Conservation (phyloP, 2,888 invertebrate genomes). For the Andrena hattorfiana region DNA sequence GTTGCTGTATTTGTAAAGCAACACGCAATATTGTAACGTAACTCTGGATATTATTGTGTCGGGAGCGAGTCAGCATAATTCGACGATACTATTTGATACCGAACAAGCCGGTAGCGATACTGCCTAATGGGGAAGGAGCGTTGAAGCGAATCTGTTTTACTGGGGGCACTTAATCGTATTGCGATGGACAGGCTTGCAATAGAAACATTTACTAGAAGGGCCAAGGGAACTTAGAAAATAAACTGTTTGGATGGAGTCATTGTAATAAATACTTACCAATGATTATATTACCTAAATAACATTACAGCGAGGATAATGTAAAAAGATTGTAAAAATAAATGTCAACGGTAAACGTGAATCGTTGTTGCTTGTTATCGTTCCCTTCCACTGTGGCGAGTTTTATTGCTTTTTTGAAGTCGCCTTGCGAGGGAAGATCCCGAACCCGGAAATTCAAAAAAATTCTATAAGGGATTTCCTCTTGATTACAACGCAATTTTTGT, state of each 20-base stretch:
- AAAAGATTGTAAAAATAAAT: constrained; percentile 41
- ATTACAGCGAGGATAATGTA: constrained; percentile 32
- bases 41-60: constrained; percentile 1
- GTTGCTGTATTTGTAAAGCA: constrained; percentile 13
- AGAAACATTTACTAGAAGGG: constrained; percentile 1
- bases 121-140: constrained; percentile 1
- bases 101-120: constrained; percentile 20
- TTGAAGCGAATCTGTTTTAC: not conserved
- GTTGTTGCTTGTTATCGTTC: not conserved
- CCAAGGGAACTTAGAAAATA: constrained; percentile 16
- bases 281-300: constrained; percentile 20
- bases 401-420: too few relatives aligned
- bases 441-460: too few relatives aligned
- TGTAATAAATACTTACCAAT: constrained; percentile 30
- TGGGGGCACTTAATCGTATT: constrained; percentile 9
- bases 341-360: not conserved
- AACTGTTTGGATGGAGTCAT: constrained; percentile 13
- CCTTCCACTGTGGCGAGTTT: not conserved
- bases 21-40: constrained; percentile 22
- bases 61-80: constrained; percentile 16
- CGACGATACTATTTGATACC: not conserved
- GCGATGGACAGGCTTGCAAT: constrained; percentile 23
- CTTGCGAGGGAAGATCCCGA: too few relatives aligned
- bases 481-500: too few relatives aligned
- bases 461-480: too few relatives aligned